Evolutionary conservation across 2,888 invertebrate species (phyloP), one percentile per base, ranked within the genome.

Genomic region (Dolomedes plantarius): DNA sequence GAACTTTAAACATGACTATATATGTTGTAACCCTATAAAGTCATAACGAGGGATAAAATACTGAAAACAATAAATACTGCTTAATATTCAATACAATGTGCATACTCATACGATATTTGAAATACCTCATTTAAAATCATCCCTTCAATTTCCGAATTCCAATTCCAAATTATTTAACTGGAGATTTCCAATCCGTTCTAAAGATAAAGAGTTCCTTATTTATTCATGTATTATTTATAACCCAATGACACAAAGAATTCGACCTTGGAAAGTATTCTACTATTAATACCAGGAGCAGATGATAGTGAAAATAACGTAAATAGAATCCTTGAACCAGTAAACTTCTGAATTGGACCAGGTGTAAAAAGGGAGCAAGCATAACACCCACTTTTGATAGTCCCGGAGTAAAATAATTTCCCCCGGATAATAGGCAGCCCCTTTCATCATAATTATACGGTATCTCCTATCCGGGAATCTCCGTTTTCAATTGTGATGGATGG

Each of bases 401-500:
- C 65, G 16, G 13, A 31, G 31, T 29, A 31, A 31, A 19, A 31
- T 31, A 65, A 31, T 31, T 32, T 72, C 69, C 68, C 36, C 19
- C n/a, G 41, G 39, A 69, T 83, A 71, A 83, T 71, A 76, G 46
- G 69, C 72, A 1, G 36, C 19, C 32, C 82, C 76, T 50, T 76
- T 62, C 67, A 85, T 67, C 72, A 68, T 85, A 85, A 85, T 85
- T 85, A 85, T 56, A 85, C 73, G 83, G 83, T 85, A 77, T 85
- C 83, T 85, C 68, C 75, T 68, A 65, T 68, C 27, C 64, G 50
- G 31, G 65, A 77, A 68, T 69, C 75, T 75, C 62, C 46, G 67
- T 73, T 76, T 71, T 76, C 76, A 69, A 29, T 28, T 23, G 72
- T 77, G 77, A 78, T 85, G 73, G 83, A 85, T 77, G 46, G 50